phyloP scores from a whole-genome alignment of 2,113 vertebrate species.

The Phylloscopus whistleri region DNA sequence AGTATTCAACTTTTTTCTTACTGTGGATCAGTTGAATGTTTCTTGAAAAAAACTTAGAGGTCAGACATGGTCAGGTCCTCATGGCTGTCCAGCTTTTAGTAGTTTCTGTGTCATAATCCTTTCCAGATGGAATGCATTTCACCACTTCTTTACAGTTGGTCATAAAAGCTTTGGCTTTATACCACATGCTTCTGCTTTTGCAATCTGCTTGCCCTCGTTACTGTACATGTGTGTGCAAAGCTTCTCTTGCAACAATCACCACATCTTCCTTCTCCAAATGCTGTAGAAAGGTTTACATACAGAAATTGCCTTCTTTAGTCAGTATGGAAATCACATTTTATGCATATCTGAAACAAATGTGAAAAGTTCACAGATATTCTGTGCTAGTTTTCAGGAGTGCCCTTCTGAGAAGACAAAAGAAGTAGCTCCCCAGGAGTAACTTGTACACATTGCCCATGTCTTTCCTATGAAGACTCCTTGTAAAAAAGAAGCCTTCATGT shows the following conservation, averaged over 20 bases:
- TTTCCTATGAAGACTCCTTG: not conserved
- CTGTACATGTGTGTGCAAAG: not conserved
- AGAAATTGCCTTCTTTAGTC: not conserved
- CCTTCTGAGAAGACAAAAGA: not conserved
- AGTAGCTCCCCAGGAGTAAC: not conserved
- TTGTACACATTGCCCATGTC: no score
- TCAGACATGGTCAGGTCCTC: not conserved
- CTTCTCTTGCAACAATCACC: not conserved
- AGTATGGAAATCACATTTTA: not conserved
- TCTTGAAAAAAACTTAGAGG: not conserved
- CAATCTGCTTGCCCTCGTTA: constrained; percentile 18
- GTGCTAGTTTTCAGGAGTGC: not conserved
- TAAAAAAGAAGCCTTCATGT: not conserved
- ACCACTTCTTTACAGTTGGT: not conserved
- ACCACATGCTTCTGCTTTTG: constrained; percentile 30
- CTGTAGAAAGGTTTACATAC: not conserved
- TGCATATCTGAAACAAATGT: not conserved
- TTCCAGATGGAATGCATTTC: constrained; percentile 48
- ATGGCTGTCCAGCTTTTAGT: constrained; percentile 26
- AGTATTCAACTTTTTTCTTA: not conserved
- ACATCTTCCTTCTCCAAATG: not conserved
- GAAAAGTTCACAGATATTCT: not conserved
- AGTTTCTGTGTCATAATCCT: constrained; percentile 46
- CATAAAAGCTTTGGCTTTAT: constrained; percentile 7
- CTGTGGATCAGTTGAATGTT: not conserved